Evolutionary conservation across 2,113 vertebrate genomes (phyloP), one percentile per base, ranked within the genome.

Genomic region (Antigone vipio): DNA sequence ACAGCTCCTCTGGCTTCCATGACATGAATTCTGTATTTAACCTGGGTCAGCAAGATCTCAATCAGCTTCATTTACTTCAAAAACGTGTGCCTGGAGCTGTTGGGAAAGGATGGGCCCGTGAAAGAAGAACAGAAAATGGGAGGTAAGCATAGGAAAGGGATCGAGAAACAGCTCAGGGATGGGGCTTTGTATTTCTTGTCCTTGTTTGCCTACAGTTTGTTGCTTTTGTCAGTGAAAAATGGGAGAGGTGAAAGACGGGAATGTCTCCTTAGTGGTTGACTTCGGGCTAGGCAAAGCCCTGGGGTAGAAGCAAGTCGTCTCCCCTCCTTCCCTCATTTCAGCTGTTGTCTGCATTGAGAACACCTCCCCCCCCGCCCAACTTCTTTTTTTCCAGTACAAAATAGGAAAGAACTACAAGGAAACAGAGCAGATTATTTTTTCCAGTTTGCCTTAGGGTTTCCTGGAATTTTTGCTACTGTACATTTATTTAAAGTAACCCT

Each of bases 401-500:
- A 88, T 95, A 94, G 71, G 92, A 92, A 95, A 96, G 69, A 63
- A 55, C 89, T 91, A 91, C 62, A 88, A 91, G 94, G 92, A 97
- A 96, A 91, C 4, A 1, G 69, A 79, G 58, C 53, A 83, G 84
- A 86, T 93, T 92, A 91, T 95, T 95, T 97, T 97, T 92, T 92
- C 86, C 91, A 95, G 86, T 82, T 97, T 95, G 95, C 95, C 95
- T 95, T 89, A 88, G 92, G 95, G 89, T 92, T 97, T 97, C 92
- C 96, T 95, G 94, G 92, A 96, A 95, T 95, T 92, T 97, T 93
- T 96, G 92, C 97, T 95, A 97, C 95, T 97, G 95, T 96, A 97
- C 96, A 96, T 97, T 97, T 97, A 91, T 89, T 97, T 95, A 95
- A 96, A 96, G 96, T 96, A 96, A 97, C 92, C 38, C 91, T 95